Evolutionary conservation across 35 echinoderm and acorn worm genomes (phyloP).

Genomic region (Lytechinus pictus): DNA sequence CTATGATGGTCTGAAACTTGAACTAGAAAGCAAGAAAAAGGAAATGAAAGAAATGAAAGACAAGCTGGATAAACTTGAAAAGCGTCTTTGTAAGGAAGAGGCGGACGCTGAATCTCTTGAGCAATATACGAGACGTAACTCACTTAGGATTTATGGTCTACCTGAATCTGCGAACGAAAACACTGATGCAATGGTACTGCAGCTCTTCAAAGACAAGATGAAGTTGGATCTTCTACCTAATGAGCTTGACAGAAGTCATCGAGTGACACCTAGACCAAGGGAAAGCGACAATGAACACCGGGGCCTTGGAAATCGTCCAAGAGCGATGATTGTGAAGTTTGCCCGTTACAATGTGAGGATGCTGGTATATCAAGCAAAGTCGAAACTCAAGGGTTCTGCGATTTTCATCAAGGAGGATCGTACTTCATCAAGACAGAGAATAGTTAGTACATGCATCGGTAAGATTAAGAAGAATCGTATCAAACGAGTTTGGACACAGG

Average conservation of each 20-base stretch:
- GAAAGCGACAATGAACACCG: not conserved
- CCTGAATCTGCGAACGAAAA: not conserved
- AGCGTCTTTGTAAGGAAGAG: too few species aligned
- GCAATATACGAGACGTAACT: not conserved
- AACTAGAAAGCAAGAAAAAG: too few species aligned
- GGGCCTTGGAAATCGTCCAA: not conserved
- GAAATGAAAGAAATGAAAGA: too few species aligned
- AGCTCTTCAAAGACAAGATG: constrained; percentile 2
- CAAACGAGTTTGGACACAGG: too few species aligned
- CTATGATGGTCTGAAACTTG: too few species aligned
- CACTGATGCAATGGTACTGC: not conserved
- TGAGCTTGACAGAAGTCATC: constrained; percentile 24
- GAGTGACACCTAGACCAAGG: not conserved
- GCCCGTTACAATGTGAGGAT: not conserved
- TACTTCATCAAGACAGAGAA: not conserved
- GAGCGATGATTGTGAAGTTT: constrained; percentile 23
- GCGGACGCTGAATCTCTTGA: too few species aligned
- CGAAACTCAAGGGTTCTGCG: not conserved
- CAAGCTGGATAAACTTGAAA: too few species aligned
- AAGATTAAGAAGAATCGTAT: too few species aligned
- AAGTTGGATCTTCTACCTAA: not conserved
- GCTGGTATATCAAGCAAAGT: not conserved
- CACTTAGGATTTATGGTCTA: not conserved
- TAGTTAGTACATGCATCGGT: not conserved
- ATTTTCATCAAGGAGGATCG: constrained; percentile 42